These are phyloP conservation scores for Xenopus petersii DNA, from an alignment of 2,797 vertebrate genomes.

Conservation along the genomic window DNA sequence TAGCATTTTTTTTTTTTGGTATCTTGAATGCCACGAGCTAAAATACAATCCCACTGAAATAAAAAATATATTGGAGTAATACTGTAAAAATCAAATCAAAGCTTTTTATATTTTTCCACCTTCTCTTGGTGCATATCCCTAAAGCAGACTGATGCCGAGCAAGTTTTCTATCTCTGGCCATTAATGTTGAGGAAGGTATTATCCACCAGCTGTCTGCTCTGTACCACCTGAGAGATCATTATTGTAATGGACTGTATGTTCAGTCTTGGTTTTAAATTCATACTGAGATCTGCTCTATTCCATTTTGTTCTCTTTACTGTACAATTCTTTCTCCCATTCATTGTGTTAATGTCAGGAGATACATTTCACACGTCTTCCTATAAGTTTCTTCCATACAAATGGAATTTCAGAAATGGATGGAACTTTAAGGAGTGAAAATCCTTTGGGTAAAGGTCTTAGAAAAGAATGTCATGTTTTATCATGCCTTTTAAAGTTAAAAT, in stretches of 20 bases:
- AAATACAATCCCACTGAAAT: too few relatives aligned
- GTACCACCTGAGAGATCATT: constrained; percentile 35
- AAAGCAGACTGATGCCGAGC: background rate
- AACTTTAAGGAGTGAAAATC: constrained; percentile 32
- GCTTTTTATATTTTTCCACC: too few relatives aligned
- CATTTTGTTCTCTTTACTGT: constrained; percentile 17
- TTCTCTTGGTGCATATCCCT: background rate
- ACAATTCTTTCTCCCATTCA: constrained; percentile 6
- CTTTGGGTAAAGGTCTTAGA: constrained; percentile 34
- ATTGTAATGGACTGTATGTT: constrained; percentile 30
- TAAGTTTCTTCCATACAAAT: constrained; percentile 18
- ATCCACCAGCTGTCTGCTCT: constrained; percentile 12
- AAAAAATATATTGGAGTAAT: too few relatives aligned
- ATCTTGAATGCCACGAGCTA: too few relatives aligned
- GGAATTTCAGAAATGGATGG: constrained; percentile 14
- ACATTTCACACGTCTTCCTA: constrained; percentile 26
- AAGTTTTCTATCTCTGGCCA: constrained; percentile 27
- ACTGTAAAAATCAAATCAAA: too few relatives aligned
- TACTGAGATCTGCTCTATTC: constrained; percentile 27
- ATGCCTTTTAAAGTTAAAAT: constrained; percentile 25
- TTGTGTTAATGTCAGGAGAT: constrained; percentile 24
- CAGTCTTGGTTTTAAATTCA: constrained; percentile 30
- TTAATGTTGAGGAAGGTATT: constrained; percentile 25
- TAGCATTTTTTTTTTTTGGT: too few relatives aligned
- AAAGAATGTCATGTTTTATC: constrained; percentile 31